phyloP scores from a whole-genome alignment of 2,113 vertebrate genomes.

The Anhinga anhinga region DNA sequence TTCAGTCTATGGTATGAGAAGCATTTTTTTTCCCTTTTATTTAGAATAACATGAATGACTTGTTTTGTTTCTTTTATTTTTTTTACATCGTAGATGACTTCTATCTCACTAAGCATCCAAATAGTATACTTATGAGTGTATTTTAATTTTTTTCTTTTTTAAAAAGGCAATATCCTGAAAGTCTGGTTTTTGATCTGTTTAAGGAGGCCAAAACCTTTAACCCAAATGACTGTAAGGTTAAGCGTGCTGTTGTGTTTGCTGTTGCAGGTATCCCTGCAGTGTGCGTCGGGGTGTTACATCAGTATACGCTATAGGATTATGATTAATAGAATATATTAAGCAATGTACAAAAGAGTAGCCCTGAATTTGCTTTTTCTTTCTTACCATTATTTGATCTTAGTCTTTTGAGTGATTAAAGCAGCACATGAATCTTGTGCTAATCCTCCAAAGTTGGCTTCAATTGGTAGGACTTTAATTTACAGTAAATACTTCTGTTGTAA shows the following conservation, averaged over 20 bases:
- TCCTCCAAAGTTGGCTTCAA: neutral
- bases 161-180: neutral
- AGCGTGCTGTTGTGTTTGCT: neutral
- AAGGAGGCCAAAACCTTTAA: neutral
- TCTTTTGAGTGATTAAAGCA: neutral
- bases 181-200: neutral
- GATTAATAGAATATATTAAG: neutral
- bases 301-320: neutral
- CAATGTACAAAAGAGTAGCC: neutral
- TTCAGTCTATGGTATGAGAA: neutral
- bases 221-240: rapidly evolving
- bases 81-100: neutral
- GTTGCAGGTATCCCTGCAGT: neutral
- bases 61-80: neutral
- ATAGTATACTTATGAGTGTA: rapidly evolving
- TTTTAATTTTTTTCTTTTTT: neutral
- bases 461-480: constrained; percentile 14
- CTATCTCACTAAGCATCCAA: neutral
- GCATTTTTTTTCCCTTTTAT: neutral
- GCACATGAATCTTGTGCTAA: neutral
- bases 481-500: neutral
- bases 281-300: neutral
- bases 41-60: neutral
- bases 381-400: neutral
- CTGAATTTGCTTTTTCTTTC: neutral